These are phyloP conservation scores for Heliconius nattereri DNA, from an alignment of 1,140 invertebrate genomes.

Conservation along the genomic window DNA sequence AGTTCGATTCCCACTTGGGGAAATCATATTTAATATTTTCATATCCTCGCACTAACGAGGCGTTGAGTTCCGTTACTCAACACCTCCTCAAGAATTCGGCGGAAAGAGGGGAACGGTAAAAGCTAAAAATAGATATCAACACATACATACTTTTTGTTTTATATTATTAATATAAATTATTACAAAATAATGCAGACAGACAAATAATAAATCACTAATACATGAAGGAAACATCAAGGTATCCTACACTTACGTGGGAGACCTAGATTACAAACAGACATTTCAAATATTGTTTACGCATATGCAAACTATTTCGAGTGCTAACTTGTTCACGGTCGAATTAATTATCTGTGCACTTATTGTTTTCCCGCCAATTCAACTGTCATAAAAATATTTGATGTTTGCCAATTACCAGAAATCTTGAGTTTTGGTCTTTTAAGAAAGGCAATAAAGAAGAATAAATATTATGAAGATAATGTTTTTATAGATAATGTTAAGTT, in stretches of 20 bases:
- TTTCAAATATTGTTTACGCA: constrained; percentile 16
- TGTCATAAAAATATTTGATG: constrained; percentile 21
- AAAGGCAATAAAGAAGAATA: not conserved
- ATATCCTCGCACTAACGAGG: no score
- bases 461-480: not conserved
- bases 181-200: not conserved
- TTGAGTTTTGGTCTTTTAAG: not conserved
- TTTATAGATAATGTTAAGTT: not conserved
- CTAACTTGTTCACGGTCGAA: constrained; percentile 18
- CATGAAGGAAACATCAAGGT: not conserved
- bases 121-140: no score
- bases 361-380: constrained; percentile 19
- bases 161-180: not conserved
- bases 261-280: constrained; percentile 8
- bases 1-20: no score
- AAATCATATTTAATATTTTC: no score
- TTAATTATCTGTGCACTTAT: constrained; percentile 19
- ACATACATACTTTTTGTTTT: no score
- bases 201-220: constrained; percentile 3
- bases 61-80: no score
- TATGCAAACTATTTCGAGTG: constrained; percentile 30
- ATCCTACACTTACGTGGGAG: constrained; percentile 4
- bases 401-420: not conserved
- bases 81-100: no score
- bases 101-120: no score